Conservation (phyloP, 2,888 invertebrate genomes). For the Erynnis tages region DNA sequence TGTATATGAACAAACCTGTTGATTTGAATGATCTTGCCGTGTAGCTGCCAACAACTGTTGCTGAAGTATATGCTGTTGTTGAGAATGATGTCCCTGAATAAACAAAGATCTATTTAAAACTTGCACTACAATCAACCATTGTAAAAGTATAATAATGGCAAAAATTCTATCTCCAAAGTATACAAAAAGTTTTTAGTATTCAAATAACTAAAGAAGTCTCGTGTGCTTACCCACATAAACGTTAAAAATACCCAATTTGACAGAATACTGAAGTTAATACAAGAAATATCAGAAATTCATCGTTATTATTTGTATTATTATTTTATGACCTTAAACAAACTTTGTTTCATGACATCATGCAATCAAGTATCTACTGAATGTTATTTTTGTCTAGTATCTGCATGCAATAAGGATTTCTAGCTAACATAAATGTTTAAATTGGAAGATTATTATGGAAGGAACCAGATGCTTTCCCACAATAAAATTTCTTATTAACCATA, state of each 20-base stretch:
- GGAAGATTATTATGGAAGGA: neutral
- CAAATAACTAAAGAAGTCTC: no score
- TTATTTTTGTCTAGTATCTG: slow-evolving; percentile 9
- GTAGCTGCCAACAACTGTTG: slow-evolving; percentile 72
- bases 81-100: slow-evolving; percentile 71
- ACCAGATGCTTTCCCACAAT: neutral
- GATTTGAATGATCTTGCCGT: slow-evolving; percentile 67
- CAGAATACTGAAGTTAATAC: no score
- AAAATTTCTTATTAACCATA: neutral
- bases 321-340: no score
- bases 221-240: slow-evolving; percentile 3
- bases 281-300: no score
- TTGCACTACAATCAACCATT: no score
- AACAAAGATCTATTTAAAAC: no score
- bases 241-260: neutral
- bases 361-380: slow-evolving; percentile 7
- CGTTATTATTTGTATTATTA: no score
- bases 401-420: slow-evolving; percentile 9
- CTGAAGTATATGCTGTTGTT: slow-evolving; percentile 79
- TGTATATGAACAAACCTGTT: slow-evolving; percentile 71
- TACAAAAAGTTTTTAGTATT: no score
- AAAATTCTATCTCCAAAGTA: no score
- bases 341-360: no score
- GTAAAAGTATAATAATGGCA: neutral
- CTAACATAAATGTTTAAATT: neutral